A percentile compares a stretch with the other conserved stretches of the same genome.
Evolutionary conservation across 1,140 invertebrate species (phyloP).

Genomic region (Diploscapter pachys): DNA sequence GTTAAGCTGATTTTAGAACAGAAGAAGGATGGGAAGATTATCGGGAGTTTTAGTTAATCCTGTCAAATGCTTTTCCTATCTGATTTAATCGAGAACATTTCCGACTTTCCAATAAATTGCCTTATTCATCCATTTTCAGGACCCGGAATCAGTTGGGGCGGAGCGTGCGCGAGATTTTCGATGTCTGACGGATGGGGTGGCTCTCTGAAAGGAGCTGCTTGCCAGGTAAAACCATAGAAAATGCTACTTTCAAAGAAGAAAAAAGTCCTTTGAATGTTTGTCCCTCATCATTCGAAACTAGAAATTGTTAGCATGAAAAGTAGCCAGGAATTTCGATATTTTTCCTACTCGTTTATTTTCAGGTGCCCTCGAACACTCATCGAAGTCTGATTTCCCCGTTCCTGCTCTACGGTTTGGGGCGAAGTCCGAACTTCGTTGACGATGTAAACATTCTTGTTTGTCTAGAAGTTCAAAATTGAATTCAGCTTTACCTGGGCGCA

Average conservation of each 20-base stretch:
- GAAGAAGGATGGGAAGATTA: too few species aligned
- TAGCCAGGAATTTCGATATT: too few species aligned
- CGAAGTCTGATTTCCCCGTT: conserved; percentile 87
- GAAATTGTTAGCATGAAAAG: too few species aligned
- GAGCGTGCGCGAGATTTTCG: conserved; percentile 47
- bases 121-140: conserved; percentile 35
- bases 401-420: conserved; percentile 86
- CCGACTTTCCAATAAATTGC: conserved; percentile 14
- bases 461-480: not conserved
- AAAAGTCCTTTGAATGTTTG: too few species aligned
- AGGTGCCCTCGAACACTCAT: conserved; percentile 81
- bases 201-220: conserved; percentile 51
- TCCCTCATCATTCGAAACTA: too few species aligned
- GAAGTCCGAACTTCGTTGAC: conserved; percentile 95
- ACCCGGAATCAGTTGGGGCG: conserved; percentile 54
- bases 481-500: conserved; percentile 20
- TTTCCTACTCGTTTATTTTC: too few species aligned
- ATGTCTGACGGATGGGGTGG: conserved; percentile 53
- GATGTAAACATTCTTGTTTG: conserved; percentile 68
- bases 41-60: not conserved
- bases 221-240: conserved; percentile 85
- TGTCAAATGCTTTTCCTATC: not conserved
- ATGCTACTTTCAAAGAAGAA: too few species aligned
- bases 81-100: conserved; percentile 26
- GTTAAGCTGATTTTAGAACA: too few species aligned